Conservation (phyloP, 2,888 invertebrate species). For the Bugulina stolonifera region DNA sequence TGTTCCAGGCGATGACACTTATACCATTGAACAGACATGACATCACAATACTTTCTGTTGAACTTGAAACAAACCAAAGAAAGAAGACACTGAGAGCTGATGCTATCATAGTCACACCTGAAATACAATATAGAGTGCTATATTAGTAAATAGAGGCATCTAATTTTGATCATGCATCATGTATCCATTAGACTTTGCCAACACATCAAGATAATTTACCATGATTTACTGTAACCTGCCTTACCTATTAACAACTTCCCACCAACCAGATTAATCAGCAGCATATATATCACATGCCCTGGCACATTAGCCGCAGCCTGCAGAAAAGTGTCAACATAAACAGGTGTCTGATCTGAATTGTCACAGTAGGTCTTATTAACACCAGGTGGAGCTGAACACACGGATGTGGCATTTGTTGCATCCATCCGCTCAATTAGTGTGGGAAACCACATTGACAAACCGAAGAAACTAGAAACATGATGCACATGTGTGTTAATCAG, state of each 20-base stretch:
- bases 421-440: constrained; percentile 76
- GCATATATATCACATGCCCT: constrained; percentile 47
- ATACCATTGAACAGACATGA: constrained; percentile 53
- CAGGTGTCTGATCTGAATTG: not conserved
- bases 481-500: too few relatives aligned
- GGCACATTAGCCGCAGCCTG: constrained; percentile 51
- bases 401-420: constrained; percentile 34
- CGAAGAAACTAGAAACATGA: constrained; percentile 68
- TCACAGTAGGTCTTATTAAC: not conserved
- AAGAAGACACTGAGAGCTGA: constrained; percentile 45
- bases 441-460: constrained; percentile 95
- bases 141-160: too few relatives aligned
- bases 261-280: constrained; percentile 50
- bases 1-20: constrained; percentile 52
- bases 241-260: constrained; percentile 34
- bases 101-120: constrained; percentile 48
- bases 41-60: constrained; percentile 42
- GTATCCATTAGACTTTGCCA: too few relatives aligned
- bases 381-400: not conserved
- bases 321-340: constrained; percentile 48
- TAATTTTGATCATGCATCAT: too few relatives aligned
- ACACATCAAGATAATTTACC: too few relatives aligned
- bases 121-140: too few relatives aligned
- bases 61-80: constrained; percentile 41
- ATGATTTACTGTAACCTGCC: too few relatives aligned